Conservation (phyloP, 1,140 invertebrate species). For the Melitaea cinxia region DNA sequence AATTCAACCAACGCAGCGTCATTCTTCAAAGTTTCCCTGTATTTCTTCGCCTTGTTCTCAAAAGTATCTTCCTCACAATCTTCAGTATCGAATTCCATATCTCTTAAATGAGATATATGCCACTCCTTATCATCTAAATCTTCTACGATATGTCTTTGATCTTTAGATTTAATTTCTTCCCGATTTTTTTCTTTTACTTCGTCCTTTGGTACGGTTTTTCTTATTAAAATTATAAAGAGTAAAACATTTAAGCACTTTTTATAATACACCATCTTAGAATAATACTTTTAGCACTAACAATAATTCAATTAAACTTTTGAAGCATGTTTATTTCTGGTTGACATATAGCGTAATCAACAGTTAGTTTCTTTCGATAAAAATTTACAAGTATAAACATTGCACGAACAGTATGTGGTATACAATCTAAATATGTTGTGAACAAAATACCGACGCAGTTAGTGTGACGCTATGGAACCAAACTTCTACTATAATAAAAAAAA, state of each 20-base stretch:
- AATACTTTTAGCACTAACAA: not conserved
- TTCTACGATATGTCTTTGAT: constrained; percentile 44
- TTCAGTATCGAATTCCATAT: constrained; percentile 35
- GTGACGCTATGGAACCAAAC: too few relatives aligned
- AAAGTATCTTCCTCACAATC: constrained; percentile 45
- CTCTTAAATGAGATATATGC: constrained; percentile 55
- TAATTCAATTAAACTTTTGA: not conserved
- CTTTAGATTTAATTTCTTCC: not conserved
- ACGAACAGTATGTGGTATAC: too few relatives aligned
- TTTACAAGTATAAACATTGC: too few relatives aligned
- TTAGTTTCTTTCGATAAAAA: too few relatives aligned
- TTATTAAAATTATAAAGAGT: not conserved
- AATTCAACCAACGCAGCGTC: constrained; percentile 55
- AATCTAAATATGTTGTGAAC: too few relatives aligned
- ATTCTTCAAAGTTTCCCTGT: constrained; percentile 48
- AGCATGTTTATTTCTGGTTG: not conserved
- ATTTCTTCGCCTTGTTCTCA: constrained; percentile 46
- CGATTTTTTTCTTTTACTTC: constrained; percentile 2
- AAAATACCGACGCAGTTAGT: too few relatives aligned
- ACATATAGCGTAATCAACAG: too few relatives aligned
- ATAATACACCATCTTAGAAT: not conserved
- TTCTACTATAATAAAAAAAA: too few relatives aligned
- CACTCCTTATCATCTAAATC: constrained; percentile 54
- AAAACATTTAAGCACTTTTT: not conserved
- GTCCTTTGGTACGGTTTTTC: constrained; percentile 2